Evolutionary conservation across 2,113 vertebrate genomes (phyloP).

Genomic region (Heteronetta atricapilla): DNA sequence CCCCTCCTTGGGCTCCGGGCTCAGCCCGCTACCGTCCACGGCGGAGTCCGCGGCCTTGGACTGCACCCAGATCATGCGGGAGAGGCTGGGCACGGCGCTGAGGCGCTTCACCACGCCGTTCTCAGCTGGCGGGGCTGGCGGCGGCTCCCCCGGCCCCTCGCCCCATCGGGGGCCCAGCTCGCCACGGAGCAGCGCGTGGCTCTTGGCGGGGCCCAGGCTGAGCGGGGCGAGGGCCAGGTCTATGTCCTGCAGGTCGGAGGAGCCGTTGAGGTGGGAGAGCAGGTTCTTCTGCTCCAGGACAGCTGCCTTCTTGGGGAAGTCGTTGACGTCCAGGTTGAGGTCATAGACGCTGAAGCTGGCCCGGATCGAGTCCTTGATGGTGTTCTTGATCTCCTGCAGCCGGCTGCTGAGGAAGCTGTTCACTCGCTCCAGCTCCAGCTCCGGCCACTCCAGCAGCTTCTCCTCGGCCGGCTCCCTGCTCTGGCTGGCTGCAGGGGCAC

Average conservation of each 20-base stretch:
- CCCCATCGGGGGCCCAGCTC: constrained; percentile 74
- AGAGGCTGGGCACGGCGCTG: constrained; percentile 87
- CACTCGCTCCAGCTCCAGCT: constrained; percentile 92
- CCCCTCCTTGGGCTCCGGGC: constrained; percentile 57
- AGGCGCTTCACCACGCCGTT: constrained; percentile 88
- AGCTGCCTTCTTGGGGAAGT: constrained; percentile 92
- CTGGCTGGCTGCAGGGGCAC: constrained; percentile 62
- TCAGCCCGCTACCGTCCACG: constrained; percentile 35
- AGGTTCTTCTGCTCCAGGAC: constrained; percentile 89
- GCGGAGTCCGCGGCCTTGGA: constrained; percentile 81
- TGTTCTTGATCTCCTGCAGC: constrained; percentile 97
- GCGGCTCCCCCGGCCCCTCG: constrained; percentile 68
- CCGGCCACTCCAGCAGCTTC: constrained; percentile 91
- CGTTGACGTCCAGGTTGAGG: constrained; percentile 92
- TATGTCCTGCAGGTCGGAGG: constrained; percentile 91
- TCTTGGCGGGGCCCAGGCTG: constrained; percentile 87
- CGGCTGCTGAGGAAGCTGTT: constrained; percentile 97
- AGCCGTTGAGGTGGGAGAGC: constrained; percentile 90
- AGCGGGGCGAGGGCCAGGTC: constrained; percentile 94
- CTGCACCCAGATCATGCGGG: constrained; percentile 91
- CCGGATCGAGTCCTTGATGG: constrained; percentile 96
- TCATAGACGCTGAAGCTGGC: constrained; percentile 95
- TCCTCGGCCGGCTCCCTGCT: constrained; percentile 69
- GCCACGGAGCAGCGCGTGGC: constrained; percentile 75
- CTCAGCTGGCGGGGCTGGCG: constrained; percentile 41